These are phyloP conservation scores for Phoebastria nigripes DNA, from an alignment of 2,797 vertebrate genomes.

Conservation along the genomic window DNA sequence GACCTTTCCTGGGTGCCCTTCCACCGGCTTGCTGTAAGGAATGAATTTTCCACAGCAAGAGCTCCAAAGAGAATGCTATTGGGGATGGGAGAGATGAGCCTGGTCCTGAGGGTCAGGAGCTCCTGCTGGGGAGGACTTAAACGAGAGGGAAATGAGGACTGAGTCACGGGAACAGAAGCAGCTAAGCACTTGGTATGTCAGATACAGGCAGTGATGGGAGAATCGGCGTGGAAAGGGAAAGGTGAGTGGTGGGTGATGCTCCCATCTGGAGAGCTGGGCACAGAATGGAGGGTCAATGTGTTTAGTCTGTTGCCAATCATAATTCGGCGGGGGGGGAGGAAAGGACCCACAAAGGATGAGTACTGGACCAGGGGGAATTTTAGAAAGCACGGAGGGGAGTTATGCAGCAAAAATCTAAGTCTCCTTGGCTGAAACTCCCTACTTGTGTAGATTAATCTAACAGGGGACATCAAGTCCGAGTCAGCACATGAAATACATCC, in stretches of 20 bases:
- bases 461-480: neutral
- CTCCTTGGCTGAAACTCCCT: neutral
- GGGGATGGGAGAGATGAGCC: neutral
- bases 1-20: neutral
- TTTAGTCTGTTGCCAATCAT: neutral
- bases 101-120: neutral
- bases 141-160: accelerated
- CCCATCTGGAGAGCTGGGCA: no score
- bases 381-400: neutral
- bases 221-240: accelerated
- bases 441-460: neutral
- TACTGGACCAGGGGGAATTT: neutral
- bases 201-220: accelerated
- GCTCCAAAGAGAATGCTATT: accelerated
- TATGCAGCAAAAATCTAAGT: neutral
- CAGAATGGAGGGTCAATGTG: no score
- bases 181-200: accelerated
- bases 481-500: neutral
- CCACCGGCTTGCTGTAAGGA: accelerated
- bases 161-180: neutral
- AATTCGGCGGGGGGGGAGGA: neutral
- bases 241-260: neutral
- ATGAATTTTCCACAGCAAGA: neutral
- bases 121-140: neutral
- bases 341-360: neutral